Base-by-base conservation (phyloP, 2,113 vertebrate genomes). In the Alouatta palliata region DNA sequence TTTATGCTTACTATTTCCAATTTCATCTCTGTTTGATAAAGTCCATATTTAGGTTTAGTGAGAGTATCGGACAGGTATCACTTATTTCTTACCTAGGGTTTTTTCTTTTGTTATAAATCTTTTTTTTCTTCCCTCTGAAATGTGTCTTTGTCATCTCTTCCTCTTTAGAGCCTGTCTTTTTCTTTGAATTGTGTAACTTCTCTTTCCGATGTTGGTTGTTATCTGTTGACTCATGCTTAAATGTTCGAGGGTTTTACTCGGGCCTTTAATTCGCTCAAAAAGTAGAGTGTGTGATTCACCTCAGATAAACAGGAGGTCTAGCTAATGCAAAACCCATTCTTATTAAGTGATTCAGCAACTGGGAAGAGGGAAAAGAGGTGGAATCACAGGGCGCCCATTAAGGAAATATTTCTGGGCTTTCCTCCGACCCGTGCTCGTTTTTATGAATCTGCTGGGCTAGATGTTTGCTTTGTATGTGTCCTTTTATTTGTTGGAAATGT, bases 191-290 rank as follows among this genome's bases (percentile, higher is more conserved):
- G 79, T 81, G 52, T n/a, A n/a, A 58, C 35, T 82, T 77, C 71
- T 83, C 76, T 40, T 81, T 83, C 52, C 82, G 14, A 54, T 82
- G 91, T n/a, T 40, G 7, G 12, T 71, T 89, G 76, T 95, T 77
- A 73, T 89, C 86, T 97, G 79, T 27, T 97, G 96, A 97, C 86
- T 89, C 88, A 84, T 40, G 21, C 54, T 80, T 76, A 70, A 94
- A 40, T 30, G 21, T 30, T 94, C 37, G 84, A 92, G 70, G 70
- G 92, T 90, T 98, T 96, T 87, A 87, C 43, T 83, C 73, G 23
- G 83, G 32, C 88, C 92, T 96, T 87, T 97, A 91, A 95, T 97
- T 94, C 83, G 45, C 73, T 89, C 1, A 43, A n/a, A 95, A 89
- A 64, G 80, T 54, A 77, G 58, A 79, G 47, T 52, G 27, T n/a